These are phyloP conservation scores for Stegodyphus dumicola DNA, from an alignment of 1,140 invertebrate genomes.

Conservation along the genomic window DNA sequence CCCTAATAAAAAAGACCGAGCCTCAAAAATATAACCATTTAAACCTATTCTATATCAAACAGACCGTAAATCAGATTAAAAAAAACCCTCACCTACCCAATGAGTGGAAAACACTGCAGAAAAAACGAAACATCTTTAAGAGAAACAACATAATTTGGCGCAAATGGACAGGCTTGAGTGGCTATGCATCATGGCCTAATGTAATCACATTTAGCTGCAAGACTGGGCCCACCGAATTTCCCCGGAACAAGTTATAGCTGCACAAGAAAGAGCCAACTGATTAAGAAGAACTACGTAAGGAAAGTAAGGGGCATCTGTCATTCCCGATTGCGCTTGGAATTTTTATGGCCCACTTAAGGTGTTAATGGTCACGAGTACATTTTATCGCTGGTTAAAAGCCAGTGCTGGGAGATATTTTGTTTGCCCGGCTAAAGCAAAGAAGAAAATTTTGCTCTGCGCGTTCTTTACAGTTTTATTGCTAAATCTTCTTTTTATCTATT, in stretches of 20 bases:
- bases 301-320: conserved; percentile 43
- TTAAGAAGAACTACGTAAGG: conserved; percentile 45
- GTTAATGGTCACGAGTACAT: conserved; percentile 38
- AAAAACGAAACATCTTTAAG: conserved; percentile 1
- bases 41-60: conserved; percentile 33
- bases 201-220: conserved; percentile 49
- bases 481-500: too few species aligned
- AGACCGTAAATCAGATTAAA: conserved; percentile 39
- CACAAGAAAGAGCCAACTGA: conserved; percentile 28
- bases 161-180: conserved; percentile 45
- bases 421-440: neutral
- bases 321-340: conserved; percentile 43
- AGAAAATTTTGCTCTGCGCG: too few species aligned
- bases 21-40: neutral
- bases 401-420: conserved; percentile 13
- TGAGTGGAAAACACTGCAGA: neutral
- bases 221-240: neutral
- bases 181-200: conserved; percentile 50
- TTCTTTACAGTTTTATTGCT: too few species aligned
- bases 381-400: conserved; percentile 56
- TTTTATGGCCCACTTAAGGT: conserved; percentile 56
- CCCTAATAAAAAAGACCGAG: too few species aligned
- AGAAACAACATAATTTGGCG: conserved; percentile 52
- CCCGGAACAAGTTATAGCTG: conserved; percentile 17
- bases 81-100: neutral